Evolutionary conservation across 2,888 invertebrate species (phyloP).

Genomic region (Cyclophora punctaria): DNA sequence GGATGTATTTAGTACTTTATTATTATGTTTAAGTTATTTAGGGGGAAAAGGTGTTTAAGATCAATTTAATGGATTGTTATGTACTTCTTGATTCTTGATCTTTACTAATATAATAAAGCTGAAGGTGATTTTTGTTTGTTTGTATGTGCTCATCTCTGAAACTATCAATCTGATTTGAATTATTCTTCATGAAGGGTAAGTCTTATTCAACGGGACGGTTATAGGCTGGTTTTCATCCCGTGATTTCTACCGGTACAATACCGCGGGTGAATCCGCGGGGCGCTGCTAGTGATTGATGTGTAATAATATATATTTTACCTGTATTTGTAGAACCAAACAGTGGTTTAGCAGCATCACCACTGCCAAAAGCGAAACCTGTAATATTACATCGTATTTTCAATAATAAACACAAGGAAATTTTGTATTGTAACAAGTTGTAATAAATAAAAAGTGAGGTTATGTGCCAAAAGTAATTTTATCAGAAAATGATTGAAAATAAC

Average conservation of each 20-base stretch:
- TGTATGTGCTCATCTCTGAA: too few species aligned
- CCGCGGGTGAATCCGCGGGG: too few species aligned
- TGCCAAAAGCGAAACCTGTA: constrained; percentile 51
- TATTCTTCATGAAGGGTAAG: too few species aligned
- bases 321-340: constrained; percentile 36
- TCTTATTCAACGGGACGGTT: too few species aligned
- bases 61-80: background rate
- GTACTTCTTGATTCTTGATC: background rate
- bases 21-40: background rate
- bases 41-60: background rate
- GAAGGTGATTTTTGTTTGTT: too few species aligned
- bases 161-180: too few species aligned
- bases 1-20: constrained; percentile 1
- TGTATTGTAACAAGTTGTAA: background rate
- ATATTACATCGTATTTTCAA: constrained; percentile 4
- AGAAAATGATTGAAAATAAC: background rate
- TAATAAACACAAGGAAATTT: background rate
- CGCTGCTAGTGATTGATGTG: too few species aligned
- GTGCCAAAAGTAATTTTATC: background rate
- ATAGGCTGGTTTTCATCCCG: too few species aligned
- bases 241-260: too few species aligned
- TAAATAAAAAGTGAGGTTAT: constrained; percentile 8
- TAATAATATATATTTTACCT: constrained; percentile 21
- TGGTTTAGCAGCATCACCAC: constrained; percentile 59
- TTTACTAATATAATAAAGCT: too few species aligned